Base-by-base conservation (phyloP, 1,140 invertebrate species). In the Cyrtorhinus lividipennis region DNA sequence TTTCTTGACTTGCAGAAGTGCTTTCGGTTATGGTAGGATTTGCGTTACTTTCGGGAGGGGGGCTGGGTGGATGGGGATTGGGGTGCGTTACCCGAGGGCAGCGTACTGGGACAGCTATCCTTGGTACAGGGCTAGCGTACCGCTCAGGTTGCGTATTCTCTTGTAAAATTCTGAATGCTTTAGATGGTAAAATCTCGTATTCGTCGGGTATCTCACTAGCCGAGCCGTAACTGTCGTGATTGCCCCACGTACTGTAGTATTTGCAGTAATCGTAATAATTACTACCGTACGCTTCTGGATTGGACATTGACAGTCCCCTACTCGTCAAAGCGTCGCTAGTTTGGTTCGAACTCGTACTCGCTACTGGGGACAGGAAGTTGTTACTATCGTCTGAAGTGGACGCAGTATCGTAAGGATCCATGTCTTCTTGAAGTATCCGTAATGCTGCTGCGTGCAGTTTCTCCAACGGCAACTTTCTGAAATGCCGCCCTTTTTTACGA, bases 161-260 rank as follows among this genome's bases (percentile, higher is more conserved):
- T 73, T 75, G 69, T 15, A 79, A 67, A 0, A 75, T 67, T 59
- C 72, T 75, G 63, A 80, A 79, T 2, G 77, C 74, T 63, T 76
- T 75, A 2, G 79, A 80, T 1, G 79, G 77, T 22, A 78, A 61
- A n/a, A 78, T 75, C 18, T 80, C 76, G 27, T 72, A 69, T 18
- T 62, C 65, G 59, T 63, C 60, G 60, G 63, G 59, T 25, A 60
- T 48, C 13, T 69, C 62, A 27, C 73, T 68, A 45, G 57, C 56
- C 1, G 68, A 68, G 2, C 69, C 66, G 0, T 65, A 27, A 0
- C 74, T 5, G 69, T 59, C 58, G 24, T 26, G 58, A 15, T 75
- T 74, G 46, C 73, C 77, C 81, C 82, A 83, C 1, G 77, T 76
- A 61, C 78, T 76, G 64, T 82, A 84, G 69, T 83, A 84, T 18